Base-by-base conservation (phyloP, 2,888 invertebrate species). In the Parthenolecanium corni region DNA sequence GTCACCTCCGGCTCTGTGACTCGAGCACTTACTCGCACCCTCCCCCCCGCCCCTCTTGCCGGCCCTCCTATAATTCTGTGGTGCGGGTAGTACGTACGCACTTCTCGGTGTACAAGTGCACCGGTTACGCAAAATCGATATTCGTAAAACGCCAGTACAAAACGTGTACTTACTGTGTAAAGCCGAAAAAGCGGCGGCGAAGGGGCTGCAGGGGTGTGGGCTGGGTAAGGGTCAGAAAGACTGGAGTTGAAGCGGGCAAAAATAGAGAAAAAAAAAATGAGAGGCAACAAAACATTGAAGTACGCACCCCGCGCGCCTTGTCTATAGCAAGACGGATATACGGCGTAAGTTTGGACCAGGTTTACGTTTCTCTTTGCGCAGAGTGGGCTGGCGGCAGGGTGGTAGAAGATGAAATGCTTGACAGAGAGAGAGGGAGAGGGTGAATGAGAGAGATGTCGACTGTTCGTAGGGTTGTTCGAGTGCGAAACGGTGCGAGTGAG, bases 61-160 rank as follows among this genome's bases (percentile, higher is more conserved):
- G 31, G 4, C 5, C 9, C 31, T 31, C 31, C 31, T 31, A 9
- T 31, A 31, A n/a, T n/a, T 31, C 31, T 31, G 31, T 9, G 5
- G 31, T 9, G 31, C 31, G 31, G 31, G 31, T 31, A n/a, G 57
- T 58, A 58, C 58, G 46, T 58, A 58, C 58, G 47, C 58, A 58
- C 58, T 58, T n/a, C n/a, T n/a, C 57, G 44, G 58, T 58, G 58
- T 58, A 58, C 58, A 58, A 58, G 58, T 58, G 58, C 58, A 58
- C 58, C 31, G 31, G 58, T 58, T 58, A 58, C 58, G 58, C 47
- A 58, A 58, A 58, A 58, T 58, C 58, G 58, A 58, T 58, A 58
- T 58, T 31, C 47, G 58, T 58, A 58, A 58, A 58, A 44, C 46
- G 46, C 18, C 20, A 16, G 46, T 44, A 44, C 18, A 44, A 44